Evolutionary conservation across 2,113 vertebrate genomes (phyloP), one percentile per base, ranked within the genome.

Genomic region (Podarcis raffonei): DNA sequence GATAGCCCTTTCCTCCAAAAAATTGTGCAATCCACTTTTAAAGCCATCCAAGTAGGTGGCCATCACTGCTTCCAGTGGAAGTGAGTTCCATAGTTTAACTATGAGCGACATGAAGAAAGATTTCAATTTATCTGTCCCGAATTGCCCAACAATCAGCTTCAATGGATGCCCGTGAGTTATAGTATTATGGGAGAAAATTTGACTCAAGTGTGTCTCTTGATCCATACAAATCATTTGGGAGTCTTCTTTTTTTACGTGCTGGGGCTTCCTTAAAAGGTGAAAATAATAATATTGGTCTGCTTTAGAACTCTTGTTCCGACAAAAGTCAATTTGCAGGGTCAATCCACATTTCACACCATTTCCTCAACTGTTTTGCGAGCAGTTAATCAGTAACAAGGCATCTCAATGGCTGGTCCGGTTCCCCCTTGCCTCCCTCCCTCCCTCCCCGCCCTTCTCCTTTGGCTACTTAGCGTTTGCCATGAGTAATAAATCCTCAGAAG

Each of bases 341-440:
- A 39, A 27, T 86, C 92, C 68, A 7, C 32, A 87, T 90, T 91
- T 91, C 81, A 39, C 85, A 75, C 72, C 22, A 86, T 92, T 95
- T 92, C 93, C 95, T 94, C 75, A 7, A 1, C 23, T 48, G 8
- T 86, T 65, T 66, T 69, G 0, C 0, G 35, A n/a, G 48, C 15
- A 3, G 93, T 96, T 96, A 96, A 94, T 96, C 37, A 94, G 89
- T 95, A 93, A 96, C 85, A 3, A 37, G 0, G 2, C 3, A 32
- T 65, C 30, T 86, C 83, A 93, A 77, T 37, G 75, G 74, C 18
- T 57, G 30, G 3, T 42, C 78, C 65, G 37, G 39, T 13, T 16
- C 48, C 77, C 65, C 3, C 39, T 13, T 39, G 30, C 71, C 87
- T 89, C 76, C 16, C 84, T 86, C 76, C 16, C 84, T 86, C 48